A percentile compares a stretch with the other conserved stretches of the same genome.
These are phyloP conservation scores for Temnothorax ravouxi DNA, from an alignment of 2,888 invertebrate genomes.

Conservation along the genomic window DNA sequence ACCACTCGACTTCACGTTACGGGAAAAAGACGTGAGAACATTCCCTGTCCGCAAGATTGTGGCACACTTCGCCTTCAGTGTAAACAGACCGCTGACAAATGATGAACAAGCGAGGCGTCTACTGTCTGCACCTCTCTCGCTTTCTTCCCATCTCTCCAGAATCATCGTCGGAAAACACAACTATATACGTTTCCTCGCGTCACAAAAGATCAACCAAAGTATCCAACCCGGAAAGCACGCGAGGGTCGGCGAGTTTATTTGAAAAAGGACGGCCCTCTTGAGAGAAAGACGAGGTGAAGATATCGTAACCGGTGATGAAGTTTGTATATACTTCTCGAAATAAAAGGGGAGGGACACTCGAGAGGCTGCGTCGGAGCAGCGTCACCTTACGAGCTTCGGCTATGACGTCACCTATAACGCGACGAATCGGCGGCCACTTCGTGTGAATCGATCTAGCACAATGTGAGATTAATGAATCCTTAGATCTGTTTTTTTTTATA, in stretches of 20 bases:
- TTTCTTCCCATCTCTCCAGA: conserved; percentile 37
- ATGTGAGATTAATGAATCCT: background rate
- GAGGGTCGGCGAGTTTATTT: conserved; percentile 72
- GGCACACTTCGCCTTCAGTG: conserved; percentile 70
- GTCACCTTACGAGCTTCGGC: background rate
- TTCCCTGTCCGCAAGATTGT: conserved; percentile 27
- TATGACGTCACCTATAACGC: background rate
- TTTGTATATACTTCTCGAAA: conserved; percentile 70
- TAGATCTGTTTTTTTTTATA: too few relatives aligned
- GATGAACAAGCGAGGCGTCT: conserved; percentile 70
- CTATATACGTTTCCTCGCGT: conserved; percentile 50
- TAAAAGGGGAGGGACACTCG: conserved; percentile 58
- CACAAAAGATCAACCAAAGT: conserved; percentile 49
- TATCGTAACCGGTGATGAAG: conserved; percentile 35
- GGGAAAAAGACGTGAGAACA: background rate
- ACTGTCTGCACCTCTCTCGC: conserved; percentile 43
- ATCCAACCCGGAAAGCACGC: conserved; percentile 57
- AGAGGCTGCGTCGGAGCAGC: background rate
- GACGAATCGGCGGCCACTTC: background rate
- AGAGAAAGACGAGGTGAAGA: conserved; percentile 38
- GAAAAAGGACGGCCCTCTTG: conserved; percentile 65
- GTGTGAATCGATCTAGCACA: background rate
- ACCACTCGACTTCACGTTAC: background rate
- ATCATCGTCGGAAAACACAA: conserved; percentile 28
- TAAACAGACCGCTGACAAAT: conserved; percentile 81